Evolutionary conservation across 2,888 invertebrate genomes (phyloP).

Genomic region (Ennomos fuscantarius): DNA sequence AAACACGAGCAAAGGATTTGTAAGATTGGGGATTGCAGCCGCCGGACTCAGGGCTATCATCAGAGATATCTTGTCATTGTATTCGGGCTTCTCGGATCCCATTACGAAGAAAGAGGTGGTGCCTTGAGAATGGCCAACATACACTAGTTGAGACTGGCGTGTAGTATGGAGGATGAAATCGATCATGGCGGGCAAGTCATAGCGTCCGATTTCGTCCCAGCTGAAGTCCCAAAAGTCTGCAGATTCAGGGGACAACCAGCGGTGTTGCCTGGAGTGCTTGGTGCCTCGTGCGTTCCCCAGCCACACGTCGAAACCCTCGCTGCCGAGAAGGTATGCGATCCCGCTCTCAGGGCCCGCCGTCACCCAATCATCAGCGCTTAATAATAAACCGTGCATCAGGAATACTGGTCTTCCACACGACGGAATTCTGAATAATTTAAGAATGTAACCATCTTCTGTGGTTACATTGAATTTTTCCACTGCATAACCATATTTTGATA

Average conservation of each 20-base stretch:
- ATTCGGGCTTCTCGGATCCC: constrained; percentile 84
- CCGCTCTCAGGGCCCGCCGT: constrained; percentile 84
- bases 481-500: constrained; percentile 42
- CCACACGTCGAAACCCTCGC: constrained; percentile 90
- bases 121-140: constrained; percentile 90
- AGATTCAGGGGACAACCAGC: constrained; percentile 54
- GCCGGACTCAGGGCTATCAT: constrained; percentile 56
- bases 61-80: constrained; percentile 85
- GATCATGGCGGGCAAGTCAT: constrained; percentile 91
- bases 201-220: constrained; percentile 91
- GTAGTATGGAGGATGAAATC: constrained; percentile 86
- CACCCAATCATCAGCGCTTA: constrained; percentile 89
- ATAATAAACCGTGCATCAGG: constrained; percentile 90
- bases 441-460: constrained; percentile 90
- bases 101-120: constrained; percentile 87
- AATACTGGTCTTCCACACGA: constrained; percentile 74
- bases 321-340: constrained; percentile 76
- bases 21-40: constrained; percentile 45
- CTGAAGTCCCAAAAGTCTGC: constrained; percentile 87
- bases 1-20: constrained; percentile 37
- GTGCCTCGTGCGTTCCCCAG: constrained; percentile 91
- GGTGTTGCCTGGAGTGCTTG: constrained; percentile 84
- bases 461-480: constrained; percentile 72
- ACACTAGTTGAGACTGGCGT: constrained; percentile 85
- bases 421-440: constrained; percentile 90